Conservation (phyloP, 2,888 invertebrate genomes). For the Thumatha senex region DNA sequence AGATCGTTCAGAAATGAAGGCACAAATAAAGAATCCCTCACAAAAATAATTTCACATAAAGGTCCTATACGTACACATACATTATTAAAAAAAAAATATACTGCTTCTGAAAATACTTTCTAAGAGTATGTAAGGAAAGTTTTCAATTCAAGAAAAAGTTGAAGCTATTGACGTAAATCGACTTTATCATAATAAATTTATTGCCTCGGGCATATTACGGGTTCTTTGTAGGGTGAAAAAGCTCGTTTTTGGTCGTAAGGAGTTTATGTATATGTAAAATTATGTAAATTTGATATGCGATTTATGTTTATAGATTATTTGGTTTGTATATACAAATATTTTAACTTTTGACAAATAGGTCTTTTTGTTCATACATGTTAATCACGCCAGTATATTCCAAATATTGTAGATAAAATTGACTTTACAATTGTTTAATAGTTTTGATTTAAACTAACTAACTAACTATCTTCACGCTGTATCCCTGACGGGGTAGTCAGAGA, state of each 20-base stretch:
- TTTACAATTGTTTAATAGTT: no score
- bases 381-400: no score
- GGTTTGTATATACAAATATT: neutral
- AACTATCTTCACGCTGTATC: no score
- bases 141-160: constrained; percentile 41
- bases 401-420: no score
- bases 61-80: constrained; percentile 23
- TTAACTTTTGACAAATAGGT: neutral
- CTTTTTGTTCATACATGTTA: neutral
- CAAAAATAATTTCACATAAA: constrained; percentile 22
- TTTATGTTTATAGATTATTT: constrained; percentile 30
- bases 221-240: constrained; percentile 32
- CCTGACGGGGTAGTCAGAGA: no score
- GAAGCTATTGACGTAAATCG: constrained; percentile 38
- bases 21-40: constrained; percentile 16
- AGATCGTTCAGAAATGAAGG: constrained; percentile 10
- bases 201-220: constrained; percentile 37
- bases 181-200: constrained; percentile 43
- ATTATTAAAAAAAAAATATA: constrained; percentile 27
- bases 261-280: constrained; percentile 34
- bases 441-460: no score
- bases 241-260: constrained; percentile 25
- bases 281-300: constrained; percentile 28
- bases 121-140: constrained; percentile 35
- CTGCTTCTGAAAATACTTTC: constrained; percentile 25